A percentile compares a stretch with the other conserved stretches of the same genome.
phyloP scores from a whole-genome alignment of 2,113 vertebrate genomes.

The Larimichthys crocea region DNA sequence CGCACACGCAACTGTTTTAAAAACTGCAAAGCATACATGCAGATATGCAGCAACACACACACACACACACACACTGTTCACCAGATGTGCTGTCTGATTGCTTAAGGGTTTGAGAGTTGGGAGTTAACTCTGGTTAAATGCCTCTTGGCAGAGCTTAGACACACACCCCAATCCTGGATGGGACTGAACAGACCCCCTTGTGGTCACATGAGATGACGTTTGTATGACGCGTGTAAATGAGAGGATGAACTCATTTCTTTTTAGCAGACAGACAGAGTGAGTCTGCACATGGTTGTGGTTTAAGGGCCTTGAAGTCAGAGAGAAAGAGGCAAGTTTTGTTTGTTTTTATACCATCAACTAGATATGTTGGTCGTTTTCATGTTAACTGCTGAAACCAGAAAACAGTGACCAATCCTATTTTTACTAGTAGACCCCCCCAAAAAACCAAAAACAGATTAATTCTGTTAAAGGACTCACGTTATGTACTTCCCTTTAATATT shows the following conservation, averaged over 20 bases:
- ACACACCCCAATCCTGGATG: neutral
- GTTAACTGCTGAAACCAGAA: neutral
- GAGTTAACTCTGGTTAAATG: conserved; percentile 28
- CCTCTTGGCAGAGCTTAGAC: conserved; percentile 38
- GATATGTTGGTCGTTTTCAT: neutral
- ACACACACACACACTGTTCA: conserved; percentile 5
- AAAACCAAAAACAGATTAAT: neutral
- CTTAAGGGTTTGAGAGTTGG: conserved; percentile 1
- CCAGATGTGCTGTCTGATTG: conserved; percentile 55
- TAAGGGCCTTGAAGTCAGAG: neutral
- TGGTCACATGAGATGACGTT: conserved; percentile 9
- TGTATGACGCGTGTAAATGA: neutral
- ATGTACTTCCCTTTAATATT: neutral
- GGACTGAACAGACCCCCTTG: conserved; percentile 24
- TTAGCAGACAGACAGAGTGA: neutral
- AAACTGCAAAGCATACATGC: neutral
- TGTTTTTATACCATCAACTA: neutral
- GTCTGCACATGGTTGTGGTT: neutral
- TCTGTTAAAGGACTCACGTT: neutral
- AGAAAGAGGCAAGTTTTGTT: neutral
- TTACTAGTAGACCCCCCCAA: neutral
- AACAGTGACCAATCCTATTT: neutral
- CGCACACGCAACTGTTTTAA: neutral
- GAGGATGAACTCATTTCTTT: neutral
- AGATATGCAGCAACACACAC: conserved; percentile 4